Evolutionary conservation across 2,113 vertebrate species (phyloP), one percentile per base, ranked within the genome.

Genomic region (Melanotaenia duboulayi): DNA sequence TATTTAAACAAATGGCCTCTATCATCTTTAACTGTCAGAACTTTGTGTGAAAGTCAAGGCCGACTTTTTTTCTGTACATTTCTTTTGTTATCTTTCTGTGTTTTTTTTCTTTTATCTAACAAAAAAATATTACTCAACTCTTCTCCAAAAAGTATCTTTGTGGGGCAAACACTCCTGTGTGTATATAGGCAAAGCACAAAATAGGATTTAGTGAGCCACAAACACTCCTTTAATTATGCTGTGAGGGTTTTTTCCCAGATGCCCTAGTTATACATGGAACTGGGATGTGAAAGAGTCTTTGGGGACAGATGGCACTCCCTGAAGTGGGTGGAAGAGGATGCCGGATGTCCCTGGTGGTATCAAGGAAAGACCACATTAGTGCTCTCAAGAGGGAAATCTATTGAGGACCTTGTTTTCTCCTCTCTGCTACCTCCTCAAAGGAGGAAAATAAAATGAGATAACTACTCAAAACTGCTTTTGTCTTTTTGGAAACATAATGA

Each of bases 211-310:
- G 63, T 62, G 72, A 76, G 76, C 55, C 74, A 57, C 72, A 76
- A 87, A 80, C 80, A 80, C 82, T 80, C 62, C 74, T 84, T 86
- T 90, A 89, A 93, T 92, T 87, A 91, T 83, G 81, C 81, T 82
- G 64, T 88, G 78, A 92, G 90, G 87, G 86, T 92, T 35, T 87
- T 77, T 62, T 89, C 89, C 86, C 87, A 75, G 65, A 85, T 88
- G 87, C 78, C 88, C 90, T 87, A 92, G 83, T 90, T 92, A 83
- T 92, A 85, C 11, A 54, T 28, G 72, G 85, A 90, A 83, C 60
- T 20, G 57, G 76, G 59, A 77, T 56, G 25, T 17, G 14, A 46
- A 25, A 12, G 56, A 71, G 81, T 90, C 91, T 91, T 86, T 50
- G 20, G 91, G 90, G 91, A 92, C 68, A 65, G 61, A 23, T 35